A percentile compares a stretch with the other conserved stretches of the same genome.
Evolutionary conservation across 2,888 invertebrate species (phyloP).

Genomic region (Scaptomyza parva): DNA sequence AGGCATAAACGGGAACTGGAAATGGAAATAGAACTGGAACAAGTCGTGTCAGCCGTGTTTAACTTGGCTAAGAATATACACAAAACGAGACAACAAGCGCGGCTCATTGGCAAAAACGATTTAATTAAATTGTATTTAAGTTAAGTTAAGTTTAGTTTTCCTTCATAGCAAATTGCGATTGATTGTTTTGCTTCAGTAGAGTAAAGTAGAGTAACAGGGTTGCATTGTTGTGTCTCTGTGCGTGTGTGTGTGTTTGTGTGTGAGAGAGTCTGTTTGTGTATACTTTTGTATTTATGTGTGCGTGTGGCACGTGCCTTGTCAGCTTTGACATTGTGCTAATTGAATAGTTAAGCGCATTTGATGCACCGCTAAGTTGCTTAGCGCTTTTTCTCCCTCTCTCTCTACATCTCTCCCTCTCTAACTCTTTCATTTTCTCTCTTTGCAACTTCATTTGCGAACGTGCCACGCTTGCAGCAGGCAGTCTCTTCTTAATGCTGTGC

Average conservation of each 20-base stretch:
- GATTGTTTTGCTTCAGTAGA: conserved; percentile 45
- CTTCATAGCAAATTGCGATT: conserved; percentile 52
- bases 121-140: conserved; percentile 71
- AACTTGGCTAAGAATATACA: conserved; percentile 22
- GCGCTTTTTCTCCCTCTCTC: neutral
- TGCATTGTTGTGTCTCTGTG: conserved; percentile 4
- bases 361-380: conserved; percentile 39
- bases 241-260: conserved; percentile 5
- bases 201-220: neutral
- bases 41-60: conserved; percentile 19
- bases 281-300: no score
- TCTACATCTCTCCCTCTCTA: neutral
- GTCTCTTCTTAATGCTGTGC: conserved; percentile 19
- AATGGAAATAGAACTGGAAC: conserved; percentile 1
- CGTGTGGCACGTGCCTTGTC: conserved; percentile 32
- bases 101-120: conserved; percentile 50
- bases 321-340: conserved; percentile 56
- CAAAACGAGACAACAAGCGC: neutral
- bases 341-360: conserved; percentile 71
- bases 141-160: conserved; percentile 36
- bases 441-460: conserved; percentile 29
- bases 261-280: no score
- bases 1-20: conserved; percentile 19
- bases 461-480: conserved; percentile 13
- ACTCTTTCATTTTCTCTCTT: conserved; percentile 12